phyloP scores from a whole-genome alignment of 2,113 vertebrate species.

The Podiceps cristatus region DNA sequence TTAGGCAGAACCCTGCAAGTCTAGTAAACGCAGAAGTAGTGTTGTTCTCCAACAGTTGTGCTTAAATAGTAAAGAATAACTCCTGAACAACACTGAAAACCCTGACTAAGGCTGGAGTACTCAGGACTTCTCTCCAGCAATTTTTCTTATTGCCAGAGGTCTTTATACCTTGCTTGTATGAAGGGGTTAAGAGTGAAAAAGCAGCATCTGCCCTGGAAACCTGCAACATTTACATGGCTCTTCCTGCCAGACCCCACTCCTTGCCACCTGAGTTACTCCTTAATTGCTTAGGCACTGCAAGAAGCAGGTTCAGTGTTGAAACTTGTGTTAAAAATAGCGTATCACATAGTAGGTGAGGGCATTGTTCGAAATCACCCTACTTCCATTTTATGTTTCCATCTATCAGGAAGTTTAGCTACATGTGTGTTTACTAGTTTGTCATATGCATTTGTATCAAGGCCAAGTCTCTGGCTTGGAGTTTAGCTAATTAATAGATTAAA shows the following conservation, averaged over 20 bases:
- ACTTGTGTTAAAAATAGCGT: neutral
- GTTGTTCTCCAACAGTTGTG: neutral
- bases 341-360: neutral
- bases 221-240: neutral
- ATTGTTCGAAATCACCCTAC: neutral
- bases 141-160: neutral
- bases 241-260: accelerated
- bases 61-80: neutral
- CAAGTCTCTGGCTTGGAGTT: neutral
- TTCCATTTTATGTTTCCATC: neutral
- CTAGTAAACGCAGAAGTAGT: neutral
- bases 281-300: neutral
- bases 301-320: neutral
- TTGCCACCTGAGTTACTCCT: neutral
- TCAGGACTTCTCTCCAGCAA: neutral
- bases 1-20: neutral
- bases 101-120: neutral
- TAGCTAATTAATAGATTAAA: neutral
- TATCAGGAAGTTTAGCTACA: neutral
- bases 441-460: neutral
- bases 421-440: neutral
- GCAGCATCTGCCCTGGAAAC: neutral
- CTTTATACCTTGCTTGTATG: neutral
- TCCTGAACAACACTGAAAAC: neutral
- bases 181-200: neutral